Evolutionary conservation across 2,888 invertebrate species (phyloP).

Genomic region (Meta bourneti): DNA sequence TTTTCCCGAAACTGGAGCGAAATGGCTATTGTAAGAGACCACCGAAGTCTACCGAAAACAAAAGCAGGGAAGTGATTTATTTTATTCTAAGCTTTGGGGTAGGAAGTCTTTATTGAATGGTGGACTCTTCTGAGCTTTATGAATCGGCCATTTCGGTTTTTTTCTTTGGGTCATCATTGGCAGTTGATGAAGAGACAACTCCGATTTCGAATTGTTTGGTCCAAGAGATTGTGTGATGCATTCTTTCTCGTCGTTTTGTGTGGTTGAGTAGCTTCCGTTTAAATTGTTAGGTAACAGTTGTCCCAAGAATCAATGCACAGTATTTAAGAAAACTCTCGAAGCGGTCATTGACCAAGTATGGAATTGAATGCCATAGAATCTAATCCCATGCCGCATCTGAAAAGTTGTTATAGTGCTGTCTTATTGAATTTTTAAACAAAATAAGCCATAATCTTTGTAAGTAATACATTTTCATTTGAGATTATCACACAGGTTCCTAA

Average conservation of each 20-base stretch:
- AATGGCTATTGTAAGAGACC: neutral
- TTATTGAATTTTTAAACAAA: no score
- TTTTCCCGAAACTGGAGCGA: neutral
- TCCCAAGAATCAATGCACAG: no score
- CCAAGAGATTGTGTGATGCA: neutral
- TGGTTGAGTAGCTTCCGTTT: neutral
- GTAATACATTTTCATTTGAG: no score
- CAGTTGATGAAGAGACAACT: neutral
- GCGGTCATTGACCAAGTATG: no score
- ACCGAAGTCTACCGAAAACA: neutral
- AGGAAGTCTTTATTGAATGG: neutral
- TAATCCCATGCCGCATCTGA: no score
- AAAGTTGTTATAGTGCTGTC: no score
- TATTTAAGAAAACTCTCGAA: no score
- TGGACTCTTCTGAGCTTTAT: neutral
- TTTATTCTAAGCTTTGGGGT: neutral
- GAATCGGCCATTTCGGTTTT: neutral
- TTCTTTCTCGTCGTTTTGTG: neutral
- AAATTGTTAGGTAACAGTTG: no score
- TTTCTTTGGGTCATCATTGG: neutral
- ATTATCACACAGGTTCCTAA: no score
- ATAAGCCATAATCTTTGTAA: no score
- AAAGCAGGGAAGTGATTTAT: conserved; percentile 44
- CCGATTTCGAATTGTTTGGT: neutral
- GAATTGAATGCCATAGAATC: no score